phyloP scores from a whole-genome alignment of 1,140 invertebrate genomes.

The Drosophila suzukii region DNA sequence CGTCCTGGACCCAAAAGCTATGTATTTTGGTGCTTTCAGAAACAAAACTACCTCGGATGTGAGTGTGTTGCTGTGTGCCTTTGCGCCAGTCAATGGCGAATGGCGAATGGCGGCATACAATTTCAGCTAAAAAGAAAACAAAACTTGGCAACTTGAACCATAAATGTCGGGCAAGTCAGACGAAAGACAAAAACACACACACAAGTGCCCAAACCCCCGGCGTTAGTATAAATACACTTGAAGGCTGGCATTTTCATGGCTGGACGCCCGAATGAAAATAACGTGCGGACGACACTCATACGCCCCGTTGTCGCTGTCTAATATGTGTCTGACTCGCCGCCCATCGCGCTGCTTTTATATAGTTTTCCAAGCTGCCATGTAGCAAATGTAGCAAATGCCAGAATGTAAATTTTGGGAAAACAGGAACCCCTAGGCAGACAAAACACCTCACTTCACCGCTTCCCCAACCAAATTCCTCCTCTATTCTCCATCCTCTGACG shows the following conservation, averaged over 20 bases:
- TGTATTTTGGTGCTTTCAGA: constrained; percentile 47
- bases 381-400: neutral
- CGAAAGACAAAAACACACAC: constrained; percentile 20
- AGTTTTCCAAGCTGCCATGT: constrained; percentile 7
- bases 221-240: constrained; percentile 24
- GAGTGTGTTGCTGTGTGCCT: constrained; percentile 8
- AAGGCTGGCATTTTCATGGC: constrained; percentile 53
- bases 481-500: neutral
- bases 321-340: constrained; percentile 12
- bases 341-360: constrained; percentile 11
- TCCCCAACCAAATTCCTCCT: neutral
- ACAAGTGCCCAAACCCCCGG: constrained; percentile 31
- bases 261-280: constrained; percentile 43
- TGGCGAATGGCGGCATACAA: constrained; percentile 72
- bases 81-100: constrained; percentile 68
- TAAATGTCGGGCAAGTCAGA: constrained; percentile 59
- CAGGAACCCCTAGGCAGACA: constrained; percentile 19
- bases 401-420: constrained; percentile 50
- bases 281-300: constrained; percentile 27
- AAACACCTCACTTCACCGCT: neutral
- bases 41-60: constrained; percentile 45
- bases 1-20: constrained; percentile 69
- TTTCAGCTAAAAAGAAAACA: constrained; percentile 60
- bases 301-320: constrained; percentile 48
- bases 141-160: constrained; percentile 68